Base-by-base conservation (phyloP, 2,797 vertebrate species). In the Cetoscarus ocellatus region DNA sequence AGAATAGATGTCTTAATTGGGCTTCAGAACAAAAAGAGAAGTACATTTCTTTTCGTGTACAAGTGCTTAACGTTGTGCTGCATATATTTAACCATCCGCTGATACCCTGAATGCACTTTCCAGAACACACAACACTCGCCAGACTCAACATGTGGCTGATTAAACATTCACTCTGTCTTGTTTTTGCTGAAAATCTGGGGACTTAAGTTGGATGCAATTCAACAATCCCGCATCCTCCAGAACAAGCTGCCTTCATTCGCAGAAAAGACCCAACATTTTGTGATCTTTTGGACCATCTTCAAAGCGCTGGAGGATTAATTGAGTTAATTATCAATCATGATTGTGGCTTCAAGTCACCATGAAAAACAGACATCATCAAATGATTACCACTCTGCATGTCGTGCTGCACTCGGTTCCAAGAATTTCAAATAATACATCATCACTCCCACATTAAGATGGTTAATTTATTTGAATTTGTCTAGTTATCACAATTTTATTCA, bases 1-100 rank as follows among this genome's bases (percentile, higher is more conserved):
- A 71, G 44, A 69, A 65, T 27, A 71, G 61, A 74, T 44, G 52
- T 73, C 82, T 79, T 67, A 80, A 84, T 67, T 80, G 27, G 59
- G 44, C 72, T 61, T 7, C 19, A 27, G 35, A 44, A 68, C 19
- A 59, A 49, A 44, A 74, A 15, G 47, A 66, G 10, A 58, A 40
- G 39, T 7, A 13, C 17, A 10, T 60, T 68, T 39, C 12, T 68
- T 47, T 40, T 36, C 64, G 45, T 11, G 6, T 38, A 2, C 39
- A 40, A 50, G 49, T 47, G 12, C 6, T 62, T 34, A 18, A 48
- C 27, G 39, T 44, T 61, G 14, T 47, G n/a, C 8, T 8, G 8
- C 11, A 40, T 43, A 53, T 40, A 72, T 70, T 55, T 43, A 62
- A 19, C 48, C 9, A 27, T 12, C 57, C 8, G 15, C 8, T 55